Evolutionary conservation across 2,113 vertebrate species (phyloP), one percentile per base, ranked within the genome.

Genomic region (Syngnathus floridae): DNA sequence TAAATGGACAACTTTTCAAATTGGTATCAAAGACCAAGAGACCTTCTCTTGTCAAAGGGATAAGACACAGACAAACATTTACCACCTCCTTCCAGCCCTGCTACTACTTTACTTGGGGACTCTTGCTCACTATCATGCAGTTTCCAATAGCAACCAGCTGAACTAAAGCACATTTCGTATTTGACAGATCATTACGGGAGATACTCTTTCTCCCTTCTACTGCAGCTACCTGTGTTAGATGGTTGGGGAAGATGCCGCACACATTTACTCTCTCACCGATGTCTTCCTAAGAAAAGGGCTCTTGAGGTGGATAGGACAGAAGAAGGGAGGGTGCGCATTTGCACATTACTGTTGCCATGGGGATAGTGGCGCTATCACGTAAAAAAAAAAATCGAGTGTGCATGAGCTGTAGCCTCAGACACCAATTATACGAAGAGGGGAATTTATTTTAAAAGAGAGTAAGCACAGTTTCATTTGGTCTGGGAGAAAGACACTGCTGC

Each of bases 341-440:
- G 84, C 87, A 88, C 85, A 87, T 83, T 76, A 81, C 85, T 88
- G 90, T 91, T 91, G 83, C 89, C 87, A 90, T 91, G 89, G 90
- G 86, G 87, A 90, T 87, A 81, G 75, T 88, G 72, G 84, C 65
- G 88, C 89, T 85, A 84, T 88, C 82, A 86, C 82, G 88, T 84
- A 54, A 46, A 64, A 69, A 65, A 65, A 64, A 59, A 72, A 75
- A 71, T 46, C 41, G 56, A 78, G 72, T 26, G 66, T 72, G 72
- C 70, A 84, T 81, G 80, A 78, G 80, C 78, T 63, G 70, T 73
- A 84, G 77, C 67, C 66, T 82, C 71, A 74, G 76, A 61, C 70
- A 64, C 76, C 78, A 87, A 87, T 85, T 86, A 84, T 80, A 45
- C 73, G 70, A 74, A 72, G 59, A 71, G 5, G 73, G 83, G 64